Conservation (phyloP, 2,888 invertebrate genomes). For the Tyria jacobaeae region DNA sequence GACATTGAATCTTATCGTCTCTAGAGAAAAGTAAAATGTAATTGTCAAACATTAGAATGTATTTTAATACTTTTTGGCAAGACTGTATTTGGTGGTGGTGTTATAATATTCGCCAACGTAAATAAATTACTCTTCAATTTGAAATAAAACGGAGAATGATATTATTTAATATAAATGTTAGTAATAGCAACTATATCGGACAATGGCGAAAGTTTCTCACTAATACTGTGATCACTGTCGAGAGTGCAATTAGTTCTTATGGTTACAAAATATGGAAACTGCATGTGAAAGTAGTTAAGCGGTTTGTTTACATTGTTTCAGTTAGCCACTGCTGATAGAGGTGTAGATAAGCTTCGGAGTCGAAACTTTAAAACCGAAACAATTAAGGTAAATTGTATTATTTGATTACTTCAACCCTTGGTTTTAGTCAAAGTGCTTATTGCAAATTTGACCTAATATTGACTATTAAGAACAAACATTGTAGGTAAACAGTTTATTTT, state of each 20-base stretch:
- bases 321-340: conserved; percentile 16
- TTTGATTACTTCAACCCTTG: not conserved
- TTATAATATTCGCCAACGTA: not conserved
- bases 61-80: too few species aligned
- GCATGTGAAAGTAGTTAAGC: conserved; percentile 10
- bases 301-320: conserved; percentile 19
- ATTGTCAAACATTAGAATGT: too few species aligned
- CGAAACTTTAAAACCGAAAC: not conserved
- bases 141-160: too few species aligned
- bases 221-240: not conserved
- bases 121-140: not conserved
- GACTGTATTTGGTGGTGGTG: too few species aligned
- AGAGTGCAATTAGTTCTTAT: conserved; percentile 11
- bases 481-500: too few species aligned
- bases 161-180: not conserved
- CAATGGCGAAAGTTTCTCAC: not conserved
- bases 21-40: not conserved
- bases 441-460: too few species aligned
- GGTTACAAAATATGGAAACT: conserved; percentile 6
- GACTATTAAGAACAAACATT: too few species aligned
- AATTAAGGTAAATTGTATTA: not conserved
- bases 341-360: conserved; percentile 14
- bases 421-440: too few species aligned
- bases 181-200: not conserved
- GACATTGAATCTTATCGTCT: not conserved